These are phyloP conservation scores for Artemia sp. DNA, from an alignment of 2,888 invertebrate species.

Conservation along the genomic window DNA sequence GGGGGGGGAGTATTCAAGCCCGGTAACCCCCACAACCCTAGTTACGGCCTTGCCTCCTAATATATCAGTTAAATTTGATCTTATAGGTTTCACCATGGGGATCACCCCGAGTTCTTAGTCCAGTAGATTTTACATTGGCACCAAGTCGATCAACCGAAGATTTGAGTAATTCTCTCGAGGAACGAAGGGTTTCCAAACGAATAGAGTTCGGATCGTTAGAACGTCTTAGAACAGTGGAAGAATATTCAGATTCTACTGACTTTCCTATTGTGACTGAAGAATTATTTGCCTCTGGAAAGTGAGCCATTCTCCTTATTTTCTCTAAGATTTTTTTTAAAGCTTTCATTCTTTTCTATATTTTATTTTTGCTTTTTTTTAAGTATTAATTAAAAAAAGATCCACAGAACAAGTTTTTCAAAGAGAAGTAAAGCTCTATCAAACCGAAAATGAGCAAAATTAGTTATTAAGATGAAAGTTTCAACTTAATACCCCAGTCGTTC, in stretches of 20 bases:
- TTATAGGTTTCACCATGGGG: constrained; percentile 36
- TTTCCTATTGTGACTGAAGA: constrained; percentile 4
- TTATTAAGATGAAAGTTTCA: too few species aligned
- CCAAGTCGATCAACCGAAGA: constrained; percentile 36
- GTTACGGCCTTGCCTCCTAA: neutral
- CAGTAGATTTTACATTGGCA: constrained; percentile 34
- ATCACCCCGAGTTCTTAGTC: constrained; percentile 36
- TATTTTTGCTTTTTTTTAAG: too few species aligned
- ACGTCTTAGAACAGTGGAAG: neutral
- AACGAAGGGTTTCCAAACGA: constrained; percentile 21
- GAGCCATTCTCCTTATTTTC: constrained; percentile 5
- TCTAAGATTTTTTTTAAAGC: neutral
- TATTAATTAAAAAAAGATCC: too few species aligned
- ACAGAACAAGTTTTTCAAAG: too few species aligned
- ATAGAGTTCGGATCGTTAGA: neutral
- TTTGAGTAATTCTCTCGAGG: constrained; percentile 27
- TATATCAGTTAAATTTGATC: constrained; percentile 16
- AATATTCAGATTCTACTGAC: constrained; percentile 1
- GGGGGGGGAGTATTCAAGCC: neutral
- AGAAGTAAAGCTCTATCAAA: too few species aligned
- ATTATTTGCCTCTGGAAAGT: neutral
- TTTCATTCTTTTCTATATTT: neutral
- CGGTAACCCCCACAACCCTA: neutral
- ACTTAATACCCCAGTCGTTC: too few species aligned
- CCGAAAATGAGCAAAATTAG: too few species aligned